Conservation (phyloP, 2,797 vertebrate species). For the Lepilemur ruficaudatus region DNA sequence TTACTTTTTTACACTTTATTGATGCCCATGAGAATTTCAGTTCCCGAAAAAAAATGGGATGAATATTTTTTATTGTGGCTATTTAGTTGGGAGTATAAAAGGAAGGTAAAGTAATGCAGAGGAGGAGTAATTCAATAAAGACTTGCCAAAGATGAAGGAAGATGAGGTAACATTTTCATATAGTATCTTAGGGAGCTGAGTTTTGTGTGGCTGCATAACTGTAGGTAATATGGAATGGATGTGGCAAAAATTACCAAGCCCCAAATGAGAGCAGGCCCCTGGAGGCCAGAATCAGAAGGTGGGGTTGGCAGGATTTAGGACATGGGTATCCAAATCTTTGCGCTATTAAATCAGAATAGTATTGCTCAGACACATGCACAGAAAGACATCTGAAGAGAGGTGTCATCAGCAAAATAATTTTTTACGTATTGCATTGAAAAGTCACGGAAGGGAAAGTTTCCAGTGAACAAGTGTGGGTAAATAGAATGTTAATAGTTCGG, state of each 20-base stretch:
- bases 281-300: not conserved
- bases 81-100: not conserved
- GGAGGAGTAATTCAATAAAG: not conserved
- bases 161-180: not conserved
- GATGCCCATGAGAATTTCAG: not conserved
- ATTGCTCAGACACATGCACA: not conserved
- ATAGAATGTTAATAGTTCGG: not conserved
- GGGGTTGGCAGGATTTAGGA: not conserved
- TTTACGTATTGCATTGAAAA: not conserved
- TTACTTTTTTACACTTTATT: not conserved
- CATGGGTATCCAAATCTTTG: not conserved
- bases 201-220: not conserved
- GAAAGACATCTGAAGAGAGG: not conserved
- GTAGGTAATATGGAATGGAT: not conserved
- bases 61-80: constrained; percentile 3
- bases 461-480: not conserved
- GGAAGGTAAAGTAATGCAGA: not conserved
- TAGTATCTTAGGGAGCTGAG: not conserved
- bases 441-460: not conserved
- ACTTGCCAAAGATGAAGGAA: not conserved
- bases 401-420: not conserved
- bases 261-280: not conserved
- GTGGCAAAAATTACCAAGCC: not conserved
- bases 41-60: not conserved
- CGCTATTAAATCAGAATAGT: not conserved